Evolutionary conservation across 2,888 invertebrate species (phyloP).

Genomic region (Plemyria rubiginata): DNA sequence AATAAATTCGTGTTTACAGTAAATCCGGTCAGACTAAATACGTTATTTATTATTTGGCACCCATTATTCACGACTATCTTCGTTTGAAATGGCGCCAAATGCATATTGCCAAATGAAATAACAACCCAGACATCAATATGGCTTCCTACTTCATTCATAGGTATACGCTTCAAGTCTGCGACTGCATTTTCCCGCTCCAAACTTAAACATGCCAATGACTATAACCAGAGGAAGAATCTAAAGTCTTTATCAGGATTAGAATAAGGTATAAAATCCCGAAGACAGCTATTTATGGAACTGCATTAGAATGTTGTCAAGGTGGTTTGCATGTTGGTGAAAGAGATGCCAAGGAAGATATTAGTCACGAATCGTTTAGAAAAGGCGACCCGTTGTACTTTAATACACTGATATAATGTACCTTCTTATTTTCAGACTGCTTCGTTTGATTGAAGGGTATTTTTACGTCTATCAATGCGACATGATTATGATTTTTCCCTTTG

Average conservation of each 20-base stretch:
- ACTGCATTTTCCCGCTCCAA: constrained; percentile 41
- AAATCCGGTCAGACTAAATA: constrained; percentile 49
- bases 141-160: constrained; percentile 48
- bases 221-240: neutral
- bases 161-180: constrained; percentile 51
- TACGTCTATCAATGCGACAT: neutral
- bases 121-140: constrained; percentile 70
- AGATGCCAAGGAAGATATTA: constrained; percentile 50
- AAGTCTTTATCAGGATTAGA: constrained; percentile 9
- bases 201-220: constrained; percentile 22
- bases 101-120: constrained; percentile 75
- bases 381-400: constrained; percentile 21
- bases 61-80: constrained; percentile 55
- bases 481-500: neutral
- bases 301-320: constrained; percentile 27
- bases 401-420: neutral
- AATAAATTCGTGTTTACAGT: constrained; percentile 45
- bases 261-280: constrained; percentile 30
- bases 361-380: constrained; percentile 48
- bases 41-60: constrained; percentile 64
- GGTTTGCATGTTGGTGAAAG: constrained; percentile 45
- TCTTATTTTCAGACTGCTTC: neutral
- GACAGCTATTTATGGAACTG: constrained; percentile 29
- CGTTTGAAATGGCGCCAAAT: constrained; percentile 76
- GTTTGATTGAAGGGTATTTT: neutral